Conservation (phyloP, 2,888 invertebrate genomes). For the Troides oblongomaculatus region DNA sequence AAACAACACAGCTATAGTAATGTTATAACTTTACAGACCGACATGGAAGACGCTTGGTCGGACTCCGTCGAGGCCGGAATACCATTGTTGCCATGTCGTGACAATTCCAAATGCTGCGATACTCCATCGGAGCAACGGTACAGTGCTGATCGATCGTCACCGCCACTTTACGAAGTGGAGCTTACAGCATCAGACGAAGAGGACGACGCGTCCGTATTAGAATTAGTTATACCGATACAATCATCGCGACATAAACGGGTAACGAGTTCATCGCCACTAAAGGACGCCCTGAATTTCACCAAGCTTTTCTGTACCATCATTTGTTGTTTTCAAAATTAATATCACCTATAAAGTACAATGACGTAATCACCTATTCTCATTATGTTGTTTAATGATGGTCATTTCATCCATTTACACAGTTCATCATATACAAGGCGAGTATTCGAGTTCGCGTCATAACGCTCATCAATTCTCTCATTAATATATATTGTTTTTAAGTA, state of each 20-base stretch:
- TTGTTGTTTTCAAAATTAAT: slow-evolving; percentile 43
- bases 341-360: background rate
- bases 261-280: slow-evolving; percentile 55
- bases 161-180: slow-evolving; percentile 67
- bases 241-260: slow-evolving; percentile 52
- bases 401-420: no score
- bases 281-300: slow-evolving; percentile 39
- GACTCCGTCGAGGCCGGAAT: slow-evolving; percentile 26
- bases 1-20: background rate
- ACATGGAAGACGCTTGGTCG: slow-evolving; percentile 35
- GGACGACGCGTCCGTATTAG: slow-evolving; percentile 64
- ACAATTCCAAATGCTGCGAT: slow-evolving; percentile 28
- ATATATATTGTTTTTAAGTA: no score
- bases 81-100: slow-evolving; percentile 34
- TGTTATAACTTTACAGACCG: slow-evolving; percentile 34
- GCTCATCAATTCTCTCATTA: no score
- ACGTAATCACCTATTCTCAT: background rate
- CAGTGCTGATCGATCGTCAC: slow-evolving; percentile 52
- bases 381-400: no score
- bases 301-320: slow-evolving; percentile 46
- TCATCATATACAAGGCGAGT: no score
- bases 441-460: no score
- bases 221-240: slow-evolving; percentile 67
- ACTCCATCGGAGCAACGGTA: slow-evolving; percentile 7
- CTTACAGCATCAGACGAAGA: slow-evolving; percentile 73